Base-by-base conservation (phyloP, 1,140 invertebrate genomes). In the Drosophila watanabei region DNA sequence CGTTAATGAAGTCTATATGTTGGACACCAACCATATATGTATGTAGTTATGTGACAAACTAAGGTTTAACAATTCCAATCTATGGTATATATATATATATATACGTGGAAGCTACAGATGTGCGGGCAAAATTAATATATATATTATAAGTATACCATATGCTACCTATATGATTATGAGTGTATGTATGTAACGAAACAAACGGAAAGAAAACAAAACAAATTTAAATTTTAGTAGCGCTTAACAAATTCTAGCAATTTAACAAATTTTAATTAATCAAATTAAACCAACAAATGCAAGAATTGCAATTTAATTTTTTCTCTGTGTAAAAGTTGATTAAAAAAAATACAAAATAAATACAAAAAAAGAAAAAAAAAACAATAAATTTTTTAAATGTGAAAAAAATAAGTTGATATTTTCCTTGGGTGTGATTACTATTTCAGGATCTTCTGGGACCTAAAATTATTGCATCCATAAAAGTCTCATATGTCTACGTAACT, bases 181-280 rank as follows among this genome's bases (percentile, higher is more conserved):
- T 65, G 79, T 75, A 71, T 63, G 68, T 75, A 65, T 70, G 54
- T 49, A 75, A 52, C 24, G 61, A 88, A 73, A 73, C 82, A 85
- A 85, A 79, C 63, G 52, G 80, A 75, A 79, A 71, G 80, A 75
- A 79, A 71, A 79, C 52, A 68, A 48, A 75, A 82, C 79, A 80
- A 89, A 85, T 90, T 90, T 90, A 90, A 90, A 90, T 84, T 90
- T 90, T 90, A 90, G 86, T 90, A 90, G 86, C 86, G 86, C 86
- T 90, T 90, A 89, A 89, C 86, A 89, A 89, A 89, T 89, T 89
- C 86, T 89, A 89, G 86, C 86, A 89, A 89, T 85, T 89, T 90
- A 89, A 89, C 86, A 89, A 89, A 89, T 89, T 89, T 89, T 89
- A 86, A 89, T 90, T 90, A 89, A 90, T 90, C 86, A 90, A 89